Conservation (phyloP, 2,113 vertebrate species). For the Takifugu bimaculatus region DNA sequence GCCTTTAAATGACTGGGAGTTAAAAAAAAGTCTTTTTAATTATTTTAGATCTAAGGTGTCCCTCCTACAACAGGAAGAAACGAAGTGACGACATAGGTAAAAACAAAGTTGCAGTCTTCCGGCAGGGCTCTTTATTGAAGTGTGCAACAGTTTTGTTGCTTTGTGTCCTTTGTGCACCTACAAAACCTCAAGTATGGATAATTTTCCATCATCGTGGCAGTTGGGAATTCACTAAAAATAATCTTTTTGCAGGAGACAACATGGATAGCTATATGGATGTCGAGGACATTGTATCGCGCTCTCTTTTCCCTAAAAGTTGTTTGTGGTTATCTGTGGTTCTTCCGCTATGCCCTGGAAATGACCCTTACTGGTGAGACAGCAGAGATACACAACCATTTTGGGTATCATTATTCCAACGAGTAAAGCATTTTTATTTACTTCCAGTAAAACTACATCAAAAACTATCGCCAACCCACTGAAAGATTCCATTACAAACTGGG, state of each 20-base stretch:
- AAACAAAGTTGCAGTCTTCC: no score
- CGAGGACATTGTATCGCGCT: not conserved
- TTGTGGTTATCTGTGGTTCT: not conserved
- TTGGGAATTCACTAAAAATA: not conserved
- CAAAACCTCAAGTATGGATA: not conserved
- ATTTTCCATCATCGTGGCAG: not conserved
- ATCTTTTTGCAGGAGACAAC: not conserved
- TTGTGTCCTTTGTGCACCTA: not conserved
- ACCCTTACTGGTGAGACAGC: not conserved
- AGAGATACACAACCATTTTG: not conserved
- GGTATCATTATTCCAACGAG: not conserved
- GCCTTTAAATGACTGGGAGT: not conserved
- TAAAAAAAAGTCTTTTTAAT: not conserved
- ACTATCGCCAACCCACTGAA: slow-evolving; percentile 58
- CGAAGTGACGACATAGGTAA: slow-evolving; percentile 25
- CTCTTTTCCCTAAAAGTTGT: not conserved
- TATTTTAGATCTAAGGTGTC: slow-evolving; percentile 65
- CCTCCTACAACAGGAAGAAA: slow-evolving; percentile 23
- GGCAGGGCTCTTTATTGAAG: no score
- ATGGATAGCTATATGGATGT: not conserved
- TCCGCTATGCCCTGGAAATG: not conserved
- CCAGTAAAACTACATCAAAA: slow-evolving; percentile 39
- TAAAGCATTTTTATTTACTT: slow-evolving; percentile 1
- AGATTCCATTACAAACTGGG: slow-evolving; percentile 90
- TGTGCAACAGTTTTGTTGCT: no score